Evolutionary conservation across 1,140 invertebrate species (phyloP).

Genomic region (Diploscapter pachys): DNA sequence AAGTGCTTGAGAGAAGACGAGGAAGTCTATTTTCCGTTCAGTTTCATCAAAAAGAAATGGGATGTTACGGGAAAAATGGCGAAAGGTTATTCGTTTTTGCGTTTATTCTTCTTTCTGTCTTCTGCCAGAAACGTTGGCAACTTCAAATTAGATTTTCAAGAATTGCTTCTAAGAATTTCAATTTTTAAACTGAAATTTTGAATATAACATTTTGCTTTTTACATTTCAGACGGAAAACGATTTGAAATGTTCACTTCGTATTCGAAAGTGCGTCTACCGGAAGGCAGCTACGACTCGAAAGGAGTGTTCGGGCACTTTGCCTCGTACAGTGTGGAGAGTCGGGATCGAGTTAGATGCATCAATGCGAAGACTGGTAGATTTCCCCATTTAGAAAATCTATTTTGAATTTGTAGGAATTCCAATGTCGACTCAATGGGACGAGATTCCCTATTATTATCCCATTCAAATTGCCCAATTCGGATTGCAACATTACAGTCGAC

Average conservation of each 20-base stretch:
- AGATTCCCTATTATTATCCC: constrained; percentile 80
- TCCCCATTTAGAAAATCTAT: constrained; percentile 53
- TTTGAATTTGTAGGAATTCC: constrained; percentile 63
- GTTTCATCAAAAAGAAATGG: constrained; percentile 44
- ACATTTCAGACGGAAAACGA: constrained; percentile 9
- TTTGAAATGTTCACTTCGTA: constrained; percentile 47
- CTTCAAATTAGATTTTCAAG: no score
- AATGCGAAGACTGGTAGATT: constrained; percentile 73
- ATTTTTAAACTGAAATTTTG: no score
- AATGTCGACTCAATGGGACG: constrained; percentile 88
- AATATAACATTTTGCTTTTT: background rate
- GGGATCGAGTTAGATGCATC: constrained; percentile 91
- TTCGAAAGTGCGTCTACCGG: constrained; percentile 42
- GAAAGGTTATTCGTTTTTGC: constrained; percentile 23
- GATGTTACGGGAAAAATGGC: constrained; percentile 34
- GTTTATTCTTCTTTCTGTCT: no score
- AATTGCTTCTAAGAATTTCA: no score
- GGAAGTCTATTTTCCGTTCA: constrained; percentile 44
- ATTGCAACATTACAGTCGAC: constrained; percentile 81
- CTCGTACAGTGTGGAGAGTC: constrained; percentile 91
- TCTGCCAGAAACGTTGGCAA: no score
- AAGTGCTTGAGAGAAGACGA: constrained; percentile 31
- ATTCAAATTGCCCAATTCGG: constrained; percentile 98
- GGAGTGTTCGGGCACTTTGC: constrained; percentile 92
- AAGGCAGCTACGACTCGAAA: constrained; percentile 73